Evolutionary conservation across 2,113 vertebrate species (phyloP).

Genomic region (Actenoides hombroni): DNA sequence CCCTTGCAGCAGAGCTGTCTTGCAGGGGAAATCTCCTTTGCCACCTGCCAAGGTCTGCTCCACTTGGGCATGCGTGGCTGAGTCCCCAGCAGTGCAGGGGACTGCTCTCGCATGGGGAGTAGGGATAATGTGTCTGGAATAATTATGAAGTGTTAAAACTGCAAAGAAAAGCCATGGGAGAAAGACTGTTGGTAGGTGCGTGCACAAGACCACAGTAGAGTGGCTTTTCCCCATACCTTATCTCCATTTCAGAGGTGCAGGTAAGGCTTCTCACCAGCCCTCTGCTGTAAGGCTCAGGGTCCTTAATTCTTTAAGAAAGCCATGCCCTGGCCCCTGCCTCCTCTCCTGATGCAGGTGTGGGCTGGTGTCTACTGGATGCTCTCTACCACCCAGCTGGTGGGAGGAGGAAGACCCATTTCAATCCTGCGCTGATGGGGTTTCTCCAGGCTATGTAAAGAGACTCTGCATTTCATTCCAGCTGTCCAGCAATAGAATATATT

Average conservation of each 20-base stretch:
- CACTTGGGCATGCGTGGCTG: rapidly evolving
- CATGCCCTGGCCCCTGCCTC: neutral
- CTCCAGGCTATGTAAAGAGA: neutral
- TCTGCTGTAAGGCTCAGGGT: neutral
- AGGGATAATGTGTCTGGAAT: neutral
- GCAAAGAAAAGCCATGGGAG: neutral
- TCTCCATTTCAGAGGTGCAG: neutral
- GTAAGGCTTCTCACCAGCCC: neutral
- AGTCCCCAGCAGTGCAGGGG: rapidly evolving
- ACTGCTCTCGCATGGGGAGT: rapidly evolving
- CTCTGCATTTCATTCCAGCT: neutral
- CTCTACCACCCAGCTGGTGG: neutral
- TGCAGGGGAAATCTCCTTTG: neutral
- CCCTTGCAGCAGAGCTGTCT: neutral
- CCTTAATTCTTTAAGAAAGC: neutral
- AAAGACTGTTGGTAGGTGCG: neutral
- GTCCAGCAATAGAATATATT: conserved; percentile 23
- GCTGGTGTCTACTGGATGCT: neutral
- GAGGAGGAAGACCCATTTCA: neutral
- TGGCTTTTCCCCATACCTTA: neutral
- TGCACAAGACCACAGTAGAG: too few species aligned
- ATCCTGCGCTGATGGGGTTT: neutral
- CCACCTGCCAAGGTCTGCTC: neutral
- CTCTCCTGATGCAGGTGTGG: neutral
- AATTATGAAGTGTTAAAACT: neutral